A percentile compares a stretch with the other conserved stretches of the same genome.
Conservation (phyloP, 2,888 invertebrate genomes). For the Hirtodrosophila trivittata region DNA sequence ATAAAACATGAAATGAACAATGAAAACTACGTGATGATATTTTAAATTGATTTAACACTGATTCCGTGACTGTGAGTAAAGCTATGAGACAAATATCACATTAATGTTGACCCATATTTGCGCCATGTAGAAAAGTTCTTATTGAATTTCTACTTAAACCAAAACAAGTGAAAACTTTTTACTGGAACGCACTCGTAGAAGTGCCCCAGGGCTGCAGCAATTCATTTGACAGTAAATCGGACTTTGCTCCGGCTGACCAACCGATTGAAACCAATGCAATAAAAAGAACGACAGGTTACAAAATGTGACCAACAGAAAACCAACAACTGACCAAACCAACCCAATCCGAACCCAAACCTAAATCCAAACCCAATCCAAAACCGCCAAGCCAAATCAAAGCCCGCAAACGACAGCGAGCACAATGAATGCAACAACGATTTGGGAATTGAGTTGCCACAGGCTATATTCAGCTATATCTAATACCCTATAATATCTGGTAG, state of each 20-base stretch:
- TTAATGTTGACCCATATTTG: too few relatives aligned
- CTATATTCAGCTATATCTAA: not conserved
- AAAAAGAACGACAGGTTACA: conserved; percentile 38
- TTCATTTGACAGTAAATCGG: conserved; percentile 55
- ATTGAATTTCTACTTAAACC: too few relatives aligned
- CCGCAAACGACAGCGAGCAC: conserved; percentile 50
- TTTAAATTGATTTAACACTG: too few relatives aligned
- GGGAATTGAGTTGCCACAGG: too few relatives aligned
- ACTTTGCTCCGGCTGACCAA: conserved; percentile 38
- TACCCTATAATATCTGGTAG: not conserved
- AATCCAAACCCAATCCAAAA: conserved; percentile 35
- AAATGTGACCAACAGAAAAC: conserved; percentile 35
- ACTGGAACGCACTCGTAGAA: not conserved
- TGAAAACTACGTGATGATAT: too few relatives aligned
- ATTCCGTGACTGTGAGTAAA: too few relatives aligned
- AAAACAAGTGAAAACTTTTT: too few relatives aligned
- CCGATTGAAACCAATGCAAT: conserved; percentile 38
- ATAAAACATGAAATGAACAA: too few relatives aligned
- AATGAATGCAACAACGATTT: conserved; percentile 18
- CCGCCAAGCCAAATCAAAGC: conserved; percentile 65
- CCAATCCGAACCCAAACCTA: conserved; percentile 8
- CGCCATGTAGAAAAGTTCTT: too few relatives aligned
- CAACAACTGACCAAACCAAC: conserved; percentile 29
- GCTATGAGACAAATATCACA: too few relatives aligned
- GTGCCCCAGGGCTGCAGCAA: conserved; percentile 10